Conservation (phyloP, 2,888 invertebrate species). For the Calephelis perditalis region DNA sequence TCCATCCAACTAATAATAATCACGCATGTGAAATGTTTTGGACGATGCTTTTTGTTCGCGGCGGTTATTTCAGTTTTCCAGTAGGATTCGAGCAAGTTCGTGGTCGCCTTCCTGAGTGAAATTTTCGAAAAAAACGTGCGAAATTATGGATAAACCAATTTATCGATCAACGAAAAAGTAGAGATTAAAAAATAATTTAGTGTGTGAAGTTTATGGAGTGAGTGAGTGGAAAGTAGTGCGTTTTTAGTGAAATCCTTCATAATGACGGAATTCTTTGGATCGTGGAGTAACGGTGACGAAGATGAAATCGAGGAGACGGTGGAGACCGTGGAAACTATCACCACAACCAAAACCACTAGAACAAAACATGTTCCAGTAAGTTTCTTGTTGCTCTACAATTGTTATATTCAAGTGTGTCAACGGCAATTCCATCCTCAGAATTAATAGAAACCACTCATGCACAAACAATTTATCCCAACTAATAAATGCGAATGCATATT, state of each 20-base stretch:
- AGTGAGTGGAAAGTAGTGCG: conserved; percentile 57
- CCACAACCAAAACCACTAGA: conserved; percentile 62
- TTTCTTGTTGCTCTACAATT: background rate
- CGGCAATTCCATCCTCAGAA: too few species aligned
- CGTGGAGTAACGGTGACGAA: conserved; percentile 54
- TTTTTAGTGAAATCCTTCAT: conserved; percentile 35
- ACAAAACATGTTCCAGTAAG: conserved; percentile 35
- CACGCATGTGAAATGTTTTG: conserved; percentile 77
- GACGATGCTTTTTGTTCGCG: conserved; percentile 77
- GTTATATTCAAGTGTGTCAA: too few species aligned
- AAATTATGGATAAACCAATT: conserved; percentile 34
- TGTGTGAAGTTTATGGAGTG: conserved; percentile 45
- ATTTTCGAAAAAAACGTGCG: conserved; percentile 33
- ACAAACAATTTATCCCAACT: too few species aligned
- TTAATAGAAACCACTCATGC: too few species aligned
- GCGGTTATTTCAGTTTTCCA: conserved; percentile 78
- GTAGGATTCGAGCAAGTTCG: conserved; percentile 74
- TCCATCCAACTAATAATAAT: conserved; percentile 78
- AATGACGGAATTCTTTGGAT: conserved; percentile 73
- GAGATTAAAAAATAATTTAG: background rate
- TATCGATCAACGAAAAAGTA: conserved; percentile 2
- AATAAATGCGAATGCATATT: too few species aligned
- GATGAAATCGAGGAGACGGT: conserved; percentile 45
- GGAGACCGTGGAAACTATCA: conserved; percentile 62
- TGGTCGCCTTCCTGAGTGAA: conserved; percentile 44